phyloP scores from a whole-genome alignment of 2,113 vertebrate species.

The Erythrocercus mccallii region DNA sequence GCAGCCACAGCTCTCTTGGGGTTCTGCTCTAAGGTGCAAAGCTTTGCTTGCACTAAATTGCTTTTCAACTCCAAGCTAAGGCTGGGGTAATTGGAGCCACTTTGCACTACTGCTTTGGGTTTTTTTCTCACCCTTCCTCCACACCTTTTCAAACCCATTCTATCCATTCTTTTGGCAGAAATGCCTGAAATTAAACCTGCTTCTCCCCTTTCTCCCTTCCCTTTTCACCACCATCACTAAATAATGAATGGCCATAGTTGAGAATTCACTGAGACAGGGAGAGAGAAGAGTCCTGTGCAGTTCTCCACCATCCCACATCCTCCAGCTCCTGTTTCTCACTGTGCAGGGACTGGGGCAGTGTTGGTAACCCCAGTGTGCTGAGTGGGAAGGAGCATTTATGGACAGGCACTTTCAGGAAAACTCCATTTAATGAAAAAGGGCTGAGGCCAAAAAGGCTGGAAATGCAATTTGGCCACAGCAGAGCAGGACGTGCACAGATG shows the following conservation, averaged over 20 bases:
- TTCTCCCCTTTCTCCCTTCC: not conserved
- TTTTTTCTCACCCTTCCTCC: not conserved
- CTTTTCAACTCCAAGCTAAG: not conserved
- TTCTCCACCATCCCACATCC: not conserved
- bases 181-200: not conserved
- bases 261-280: not conserved
- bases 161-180: not conserved
- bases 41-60: not conserved
- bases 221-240: not conserved
- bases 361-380: not conserved
- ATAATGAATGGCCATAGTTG: not conserved
- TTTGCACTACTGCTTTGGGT: not conserved
- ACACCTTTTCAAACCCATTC: not conserved
- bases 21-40: not conserved
- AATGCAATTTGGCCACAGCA: not conserved
- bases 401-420: conserved; percentile 13
- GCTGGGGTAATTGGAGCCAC: not conserved
- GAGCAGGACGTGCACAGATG: not conserved
- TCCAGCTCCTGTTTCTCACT: not conserved
- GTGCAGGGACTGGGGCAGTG: not conserved
- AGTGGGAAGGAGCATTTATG: not conserved
- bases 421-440: not conserved
- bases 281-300: too few species aligned
- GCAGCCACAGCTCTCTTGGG: not conserved
- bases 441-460: not conserved